phyloP scores from a whole-genome alignment of 2,797 vertebrate species.

The Helicolenus hilgendorfi region DNA sequence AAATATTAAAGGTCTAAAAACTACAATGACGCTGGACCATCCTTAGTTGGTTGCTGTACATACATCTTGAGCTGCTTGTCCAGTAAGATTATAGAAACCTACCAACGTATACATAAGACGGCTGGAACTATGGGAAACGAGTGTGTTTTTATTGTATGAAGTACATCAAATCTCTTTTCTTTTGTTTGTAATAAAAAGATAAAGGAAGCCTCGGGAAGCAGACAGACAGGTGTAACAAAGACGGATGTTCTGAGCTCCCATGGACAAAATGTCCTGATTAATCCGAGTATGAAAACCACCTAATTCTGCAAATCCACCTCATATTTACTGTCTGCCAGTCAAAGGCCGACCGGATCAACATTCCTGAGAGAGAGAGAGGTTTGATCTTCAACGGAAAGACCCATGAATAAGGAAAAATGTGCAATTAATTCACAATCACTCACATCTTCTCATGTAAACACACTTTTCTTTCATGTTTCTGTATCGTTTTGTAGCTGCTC shows the following conservation, averaged over 20 bases:
- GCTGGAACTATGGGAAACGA: not conserved
- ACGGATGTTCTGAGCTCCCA: not conserved
- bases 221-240: not conserved
- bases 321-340: not conserved
- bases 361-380: not conserved
- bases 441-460: not conserved
- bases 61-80: no score
- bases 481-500: not conserved
- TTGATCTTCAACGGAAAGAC: not conserved
- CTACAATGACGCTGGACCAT: no score
- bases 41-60: no score
- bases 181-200: not conserved
- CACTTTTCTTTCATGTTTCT: not conserved
- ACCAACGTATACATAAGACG: not conserved
- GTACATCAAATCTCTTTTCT: not conserved
- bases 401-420: not conserved
- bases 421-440: not conserved
- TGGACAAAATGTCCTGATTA: not conserved
- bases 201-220: not conserved
- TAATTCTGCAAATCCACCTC: not conserved
- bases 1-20: no score
- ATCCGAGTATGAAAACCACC: not conserved
- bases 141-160: not conserved
- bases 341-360: not conserved
- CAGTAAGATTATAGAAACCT: no score